Conservation (phyloP, 2,888 invertebrate species). For the Drosophila affinis region DNA sequence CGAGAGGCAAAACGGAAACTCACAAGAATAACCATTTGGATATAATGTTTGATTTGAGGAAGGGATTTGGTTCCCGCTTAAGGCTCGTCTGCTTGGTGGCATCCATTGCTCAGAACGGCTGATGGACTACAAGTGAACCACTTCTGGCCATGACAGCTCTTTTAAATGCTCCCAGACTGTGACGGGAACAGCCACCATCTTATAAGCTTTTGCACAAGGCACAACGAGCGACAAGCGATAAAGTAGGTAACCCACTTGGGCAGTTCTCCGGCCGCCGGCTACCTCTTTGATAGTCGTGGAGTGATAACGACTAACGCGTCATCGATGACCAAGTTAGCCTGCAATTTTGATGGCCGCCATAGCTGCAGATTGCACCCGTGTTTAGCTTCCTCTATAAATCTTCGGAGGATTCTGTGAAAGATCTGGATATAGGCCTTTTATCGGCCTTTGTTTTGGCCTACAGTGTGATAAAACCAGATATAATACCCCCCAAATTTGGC, state of each 20-base stretch:
- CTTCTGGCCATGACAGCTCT: constrained; percentile 17
- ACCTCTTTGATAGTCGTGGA: constrained; percentile 19
- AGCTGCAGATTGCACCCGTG: constrained; percentile 1
- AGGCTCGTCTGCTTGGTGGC: constrained; percentile 57
- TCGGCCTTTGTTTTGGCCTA: constrained; percentile 22
- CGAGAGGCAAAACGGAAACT: constrained; percentile 73
- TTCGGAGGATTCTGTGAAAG: constrained; percentile 7
- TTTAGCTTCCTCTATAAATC: constrained; percentile 16
- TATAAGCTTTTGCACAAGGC: constrained; percentile 62
- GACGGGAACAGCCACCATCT: constrained; percentile 19
- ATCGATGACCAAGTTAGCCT: constrained; percentile 37
- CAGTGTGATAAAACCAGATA: constrained; percentile 15
- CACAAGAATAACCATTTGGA: constrained; percentile 88
- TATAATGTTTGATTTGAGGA: constrained; percentile 86
- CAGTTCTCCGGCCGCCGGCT: background rate
- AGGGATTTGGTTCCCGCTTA: constrained; percentile 85
- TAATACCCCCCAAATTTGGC: constrained; percentile 1
- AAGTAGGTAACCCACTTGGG: constrained; percentile 13
- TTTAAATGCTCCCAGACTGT: constrained; percentile 43
- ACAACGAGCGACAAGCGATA: constrained; percentile 50
- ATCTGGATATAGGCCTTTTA: constrained; percentile 8
- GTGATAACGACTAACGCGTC: constrained; percentile 22
- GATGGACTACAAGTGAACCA: constrained; percentile 40
- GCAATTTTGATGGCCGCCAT: constrained; percentile 27
- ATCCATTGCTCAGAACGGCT: constrained; percentile 56